Conservation (phyloP, 2,888 invertebrate genomes). For the Frankliniella fusca region DNA sequence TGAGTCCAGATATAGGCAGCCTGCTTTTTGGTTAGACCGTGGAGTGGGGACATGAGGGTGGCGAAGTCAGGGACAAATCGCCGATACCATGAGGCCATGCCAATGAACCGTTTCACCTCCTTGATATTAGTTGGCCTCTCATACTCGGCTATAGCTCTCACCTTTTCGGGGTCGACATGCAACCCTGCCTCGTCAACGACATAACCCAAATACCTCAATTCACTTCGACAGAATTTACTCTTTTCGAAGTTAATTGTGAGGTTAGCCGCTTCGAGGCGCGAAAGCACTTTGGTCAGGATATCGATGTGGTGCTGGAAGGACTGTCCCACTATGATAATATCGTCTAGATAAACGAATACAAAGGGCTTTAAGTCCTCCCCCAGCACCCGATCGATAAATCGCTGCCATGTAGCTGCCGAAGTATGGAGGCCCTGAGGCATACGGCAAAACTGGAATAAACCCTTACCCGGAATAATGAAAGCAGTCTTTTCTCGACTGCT, state of each 20-base stretch:
- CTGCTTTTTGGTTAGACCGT: slow-evolving; percentile 19
- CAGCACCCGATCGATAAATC: slow-evolving; percentile 36
- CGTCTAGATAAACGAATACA: slow-evolving; percentile 37
- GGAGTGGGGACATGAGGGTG: slow-evolving; percentile 36
- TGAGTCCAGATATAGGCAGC: slow-evolving; percentile 30
- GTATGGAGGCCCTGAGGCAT: slow-evolving; percentile 38
- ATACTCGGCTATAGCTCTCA: slow-evolving; percentile 21
- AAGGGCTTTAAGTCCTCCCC: slow-evolving; percentile 36
- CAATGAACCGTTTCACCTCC: slow-evolving; percentile 29
- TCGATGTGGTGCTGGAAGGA: slow-evolving; percentile 32
- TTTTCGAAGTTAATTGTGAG: too few species aligned
- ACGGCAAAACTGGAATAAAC: slow-evolving; percentile 35
- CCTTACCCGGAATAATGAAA: slow-evolving; percentile 36
- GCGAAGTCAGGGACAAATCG: slow-evolving; percentile 40
- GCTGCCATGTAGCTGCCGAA: neutral
- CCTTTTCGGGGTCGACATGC: slow-evolving; percentile 29
- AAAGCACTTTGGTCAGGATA: neutral
- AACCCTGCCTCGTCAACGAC: slow-evolving; percentile 30
- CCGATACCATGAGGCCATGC: slow-evolving; percentile 37
- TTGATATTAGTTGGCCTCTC: neutral
- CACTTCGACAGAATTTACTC: too few species aligned
- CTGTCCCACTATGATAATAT: slow-evolving; percentile 33
- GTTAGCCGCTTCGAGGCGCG: neutral
- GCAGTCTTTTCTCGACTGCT: slow-evolving; percentile 38
- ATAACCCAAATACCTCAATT: neutral